Conservation (phyloP, 2,113 vertebrate species). For the Neolamprologus kungweensis region DNA sequence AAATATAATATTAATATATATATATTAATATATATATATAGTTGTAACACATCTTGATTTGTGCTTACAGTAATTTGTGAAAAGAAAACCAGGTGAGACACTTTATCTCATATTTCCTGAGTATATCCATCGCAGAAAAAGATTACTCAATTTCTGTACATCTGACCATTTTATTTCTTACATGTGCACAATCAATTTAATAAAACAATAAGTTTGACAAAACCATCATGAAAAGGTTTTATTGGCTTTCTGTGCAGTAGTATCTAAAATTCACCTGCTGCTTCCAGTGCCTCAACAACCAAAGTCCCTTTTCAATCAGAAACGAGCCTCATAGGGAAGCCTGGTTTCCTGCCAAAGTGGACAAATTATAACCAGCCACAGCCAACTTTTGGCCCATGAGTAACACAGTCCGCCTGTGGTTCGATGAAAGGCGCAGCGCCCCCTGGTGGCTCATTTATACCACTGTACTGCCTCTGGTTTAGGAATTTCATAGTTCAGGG, state of each 20-base stretch:
- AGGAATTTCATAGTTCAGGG: constrained; percentile 47
- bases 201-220: neutral
- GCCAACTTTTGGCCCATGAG: neutral
- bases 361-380: neutral
- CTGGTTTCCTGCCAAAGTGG: neutral
- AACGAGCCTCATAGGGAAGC: neutral
- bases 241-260: neutral
- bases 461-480: constrained; percentile 59
- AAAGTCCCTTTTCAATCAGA: neutral
- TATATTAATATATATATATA: neutral
- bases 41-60: neutral
- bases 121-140: constrained; percentile 38
- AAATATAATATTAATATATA: neutral
- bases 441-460: constrained; percentile 41
- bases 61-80: neutral
- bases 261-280: constrained; percentile 8
- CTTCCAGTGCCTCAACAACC: neutral
- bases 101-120: constrained; percentile 43
- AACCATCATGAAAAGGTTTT: neutral
- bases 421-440: neutral
- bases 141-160: constrained; percentile 21
- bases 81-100: constrained; percentile 7
- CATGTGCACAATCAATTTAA: neutral
- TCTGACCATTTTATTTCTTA: constrained; percentile 5
- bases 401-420: neutral